Evolutionary conservation across 2,888 invertebrate genomes (phyloP).

Genomic region (Proisotoma minuta): DNA sequence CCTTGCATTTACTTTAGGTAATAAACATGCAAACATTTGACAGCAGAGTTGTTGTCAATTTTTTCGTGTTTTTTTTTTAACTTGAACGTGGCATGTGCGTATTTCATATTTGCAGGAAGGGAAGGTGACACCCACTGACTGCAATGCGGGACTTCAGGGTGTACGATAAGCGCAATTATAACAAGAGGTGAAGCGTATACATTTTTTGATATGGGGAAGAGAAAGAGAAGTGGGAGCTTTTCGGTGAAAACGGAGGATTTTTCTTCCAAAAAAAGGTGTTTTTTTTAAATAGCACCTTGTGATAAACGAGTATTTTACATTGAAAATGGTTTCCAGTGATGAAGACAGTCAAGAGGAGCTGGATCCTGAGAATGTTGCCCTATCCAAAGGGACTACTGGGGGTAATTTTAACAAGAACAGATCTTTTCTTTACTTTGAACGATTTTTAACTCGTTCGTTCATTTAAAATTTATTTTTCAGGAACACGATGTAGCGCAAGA

Average conservation of each 20-base stretch:
- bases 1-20: no score
- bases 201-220: conserved; percentile 36
- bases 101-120: no score
- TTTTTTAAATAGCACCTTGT: background rate
- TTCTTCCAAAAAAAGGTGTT: background rate
- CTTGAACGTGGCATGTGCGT: no score
- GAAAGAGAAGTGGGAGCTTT: conserved; percentile 44
- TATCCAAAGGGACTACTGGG: conserved; percentile 30
- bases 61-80: no score
- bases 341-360: conserved; percentile 46
- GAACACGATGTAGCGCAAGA: conserved; percentile 43
- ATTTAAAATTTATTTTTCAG: conserved; percentile 14
- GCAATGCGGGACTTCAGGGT: no score
- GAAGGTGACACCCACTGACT: no score
- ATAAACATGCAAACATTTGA: no score
- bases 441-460: background rate
- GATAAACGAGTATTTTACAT: background rate
- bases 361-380: conserved; percentile 32
- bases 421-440: no score
- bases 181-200: no score
- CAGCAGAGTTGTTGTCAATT: no score
- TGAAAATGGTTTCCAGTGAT: conserved; percentile 31
- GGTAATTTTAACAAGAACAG: conserved; percentile 16
- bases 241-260: conserved; percentile 40
- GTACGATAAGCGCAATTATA: no score